Base-by-base conservation (phyloP, 2,113 vertebrate species). In the Strix uralensis region DNA sequence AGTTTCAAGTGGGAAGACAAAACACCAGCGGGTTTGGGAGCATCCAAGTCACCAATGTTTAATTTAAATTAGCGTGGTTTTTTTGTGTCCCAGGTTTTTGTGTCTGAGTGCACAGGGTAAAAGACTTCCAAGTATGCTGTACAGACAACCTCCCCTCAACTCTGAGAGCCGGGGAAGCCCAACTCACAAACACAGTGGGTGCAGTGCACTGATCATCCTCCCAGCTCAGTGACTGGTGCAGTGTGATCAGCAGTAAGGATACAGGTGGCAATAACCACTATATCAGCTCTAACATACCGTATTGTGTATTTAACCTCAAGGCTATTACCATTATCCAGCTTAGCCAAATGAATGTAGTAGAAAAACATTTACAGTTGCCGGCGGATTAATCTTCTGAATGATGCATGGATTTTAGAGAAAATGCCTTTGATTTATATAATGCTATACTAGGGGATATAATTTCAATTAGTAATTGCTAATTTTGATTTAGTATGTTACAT, bases 401-500 rank as follows among this genome's bases (percentile, higher is more conserved):
- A 97, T 81, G 78, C 75, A 92, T 52, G 83, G 84, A 71, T 94
- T 93, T 89, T 36, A 86, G 59, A 85, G 81, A 86, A 94, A 97
- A 91, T 91, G 63, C 51, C 81, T 96, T 95, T 97, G 92, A 97
- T 97, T 97, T 96, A 93, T 96, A 90, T 77, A 95, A 93, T 55
- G 81, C 75, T 85, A 47, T 81, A 90, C 67, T 67, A 84, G 58
- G 75, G 85, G 81, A 96, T 96, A 90, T 92, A 78, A 94, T 96
- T 96, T 96, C 95, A 97, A 97, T 97, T 96, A 97, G 92, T 47
- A 94, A 91, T 88, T 52, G 71, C 91, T 96, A 96, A 96, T 97
- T 97, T 96, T 96, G 84, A 97, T 97, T 91, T 97, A 97, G 91
- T 79, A 57, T 44, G 75, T 80, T 85, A 94, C 83, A 77, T 70